Evolutionary conservation across 2,888 invertebrate genomes (phyloP).

Genomic region (Acrobasis consociella): DNA sequence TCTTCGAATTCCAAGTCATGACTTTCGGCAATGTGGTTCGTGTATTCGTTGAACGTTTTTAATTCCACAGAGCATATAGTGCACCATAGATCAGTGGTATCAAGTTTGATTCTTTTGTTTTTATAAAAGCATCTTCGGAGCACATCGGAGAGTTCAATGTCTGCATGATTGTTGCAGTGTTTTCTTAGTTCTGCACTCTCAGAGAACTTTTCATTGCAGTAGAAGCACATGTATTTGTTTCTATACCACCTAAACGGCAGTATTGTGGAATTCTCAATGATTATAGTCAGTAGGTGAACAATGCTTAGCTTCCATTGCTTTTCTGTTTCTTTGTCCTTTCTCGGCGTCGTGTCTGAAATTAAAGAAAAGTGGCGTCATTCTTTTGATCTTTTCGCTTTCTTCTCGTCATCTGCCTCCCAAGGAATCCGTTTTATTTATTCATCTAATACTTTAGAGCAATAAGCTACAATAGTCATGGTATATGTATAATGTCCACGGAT

Average conservation of each 20-base stretch:
- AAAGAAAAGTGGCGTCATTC: constrained; percentile 26
- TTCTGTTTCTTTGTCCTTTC: constrained; percentile 29
- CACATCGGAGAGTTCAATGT: constrained; percentile 40
- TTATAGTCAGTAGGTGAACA: constrained; percentile 36
- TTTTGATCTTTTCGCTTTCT: not conserved
- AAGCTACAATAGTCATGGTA: no score
- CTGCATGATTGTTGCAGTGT: constrained; percentile 47
- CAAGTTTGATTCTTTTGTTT: constrained; percentile 47
- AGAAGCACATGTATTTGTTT: constrained; percentile 49
- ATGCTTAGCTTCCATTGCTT: constrained; percentile 34
- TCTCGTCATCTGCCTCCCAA: not conserved
- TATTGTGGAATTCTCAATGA: constrained; percentile 46
- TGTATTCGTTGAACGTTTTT: constrained; percentile 40
- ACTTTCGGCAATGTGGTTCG: constrained; percentile 39
- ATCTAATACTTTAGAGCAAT: no score
- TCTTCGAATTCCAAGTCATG: constrained; percentile 41
- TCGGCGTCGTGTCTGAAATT: constrained; percentile 31
- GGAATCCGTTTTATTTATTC: not conserved
- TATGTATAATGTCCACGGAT: no score
- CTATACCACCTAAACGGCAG: constrained; percentile 47
- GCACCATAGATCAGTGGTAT: constrained; percentile 48
- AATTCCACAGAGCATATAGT: constrained; percentile 42
- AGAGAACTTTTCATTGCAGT: constrained; percentile 41
- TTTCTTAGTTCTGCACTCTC: constrained; percentile 39
- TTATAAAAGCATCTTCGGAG: constrained; percentile 32